A percentile compares a stretch with the other conserved stretches of the same genome.
These are phyloP conservation scores for Cygnus atratus DNA, from an alignment of 2,113 vertebrate species.

Conservation along the genomic window DNA sequence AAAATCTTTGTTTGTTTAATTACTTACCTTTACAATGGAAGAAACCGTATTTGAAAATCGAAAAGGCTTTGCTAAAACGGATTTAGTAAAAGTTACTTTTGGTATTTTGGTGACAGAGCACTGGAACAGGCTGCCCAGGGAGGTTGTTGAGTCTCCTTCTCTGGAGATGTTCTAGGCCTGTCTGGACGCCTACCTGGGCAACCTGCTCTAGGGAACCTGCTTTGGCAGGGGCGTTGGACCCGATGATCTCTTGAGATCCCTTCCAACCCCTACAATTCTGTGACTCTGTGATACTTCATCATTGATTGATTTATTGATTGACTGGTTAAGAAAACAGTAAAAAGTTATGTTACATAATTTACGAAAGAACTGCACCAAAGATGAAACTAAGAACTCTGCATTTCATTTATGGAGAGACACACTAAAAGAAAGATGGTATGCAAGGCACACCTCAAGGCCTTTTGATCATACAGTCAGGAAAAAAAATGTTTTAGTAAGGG, in stretches of 20 bases:
- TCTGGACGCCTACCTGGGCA: too few relatives aligned
- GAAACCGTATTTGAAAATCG: neutral
- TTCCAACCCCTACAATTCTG: too few relatives aligned
- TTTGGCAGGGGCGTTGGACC: too few relatives aligned
- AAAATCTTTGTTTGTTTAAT: neutral
- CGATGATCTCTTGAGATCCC: too few relatives aligned
- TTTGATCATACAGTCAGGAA: slow-evolving; percentile 1
- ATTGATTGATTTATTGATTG: neutral
- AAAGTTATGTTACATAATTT: neutral
- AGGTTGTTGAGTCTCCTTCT: too few relatives aligned
- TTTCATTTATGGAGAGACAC: neutral
- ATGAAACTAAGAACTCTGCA: neutral
- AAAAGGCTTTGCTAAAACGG: neutral
- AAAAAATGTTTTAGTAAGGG: neutral
- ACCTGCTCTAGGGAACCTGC: too few relatives aligned
- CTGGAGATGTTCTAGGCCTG: too few relatives aligned
- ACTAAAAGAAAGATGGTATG: neutral
- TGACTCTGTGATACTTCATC: neutral
- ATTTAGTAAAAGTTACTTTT: neutral
- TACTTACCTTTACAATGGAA: neutral
- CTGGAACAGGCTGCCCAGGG: too few relatives aligned
- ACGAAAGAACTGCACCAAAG: neutral
- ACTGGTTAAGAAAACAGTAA: neutral
- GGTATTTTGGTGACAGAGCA: too few relatives aligned
- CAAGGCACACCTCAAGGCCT: neutral